These are phyloP conservation scores for Catalaphyllia jardinei DNA, from an alignment of 64 coral and sea anemone species.

Conservation along the genomic window DNA sequence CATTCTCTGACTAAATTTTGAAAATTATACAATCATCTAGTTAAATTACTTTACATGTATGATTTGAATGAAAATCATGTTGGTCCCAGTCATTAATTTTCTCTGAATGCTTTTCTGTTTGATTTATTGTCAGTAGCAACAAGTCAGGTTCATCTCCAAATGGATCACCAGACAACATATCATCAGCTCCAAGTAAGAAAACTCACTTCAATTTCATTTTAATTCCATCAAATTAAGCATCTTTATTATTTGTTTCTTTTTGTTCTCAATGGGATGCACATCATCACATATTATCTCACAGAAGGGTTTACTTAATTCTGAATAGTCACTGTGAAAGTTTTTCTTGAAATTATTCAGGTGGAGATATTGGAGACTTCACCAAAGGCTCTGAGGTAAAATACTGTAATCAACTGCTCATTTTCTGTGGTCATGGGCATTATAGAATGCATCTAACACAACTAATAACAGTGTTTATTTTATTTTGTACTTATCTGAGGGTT, in stretches of 20 bases:
- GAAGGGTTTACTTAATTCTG: neutral
- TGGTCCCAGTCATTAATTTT: neutral
- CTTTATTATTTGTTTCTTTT: no score
- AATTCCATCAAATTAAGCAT: no score
- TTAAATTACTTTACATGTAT: no score
- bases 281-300: neutral
- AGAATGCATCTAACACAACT: no score
- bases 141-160: constrained; percentile 52
- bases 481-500: no score
- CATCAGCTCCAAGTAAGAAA: constrained; percentile 55
- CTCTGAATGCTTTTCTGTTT: neutral
- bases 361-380: constrained; percentile 84
- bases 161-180: constrained; percentile 56
- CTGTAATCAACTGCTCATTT: neutral
- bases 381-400: constrained; percentile 54
- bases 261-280: no score
- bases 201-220: neutral
- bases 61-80: neutral
- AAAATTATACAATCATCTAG: no score
- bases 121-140: constrained; percentile 21
- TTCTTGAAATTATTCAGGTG: constrained; percentile 47
- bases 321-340: neutral
- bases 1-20: no score
- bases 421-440: no score
- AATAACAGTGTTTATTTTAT: no score